Base-by-base conservation (phyloP, 2,113 vertebrate species). In the Sigmodon hispidus region DNA sequence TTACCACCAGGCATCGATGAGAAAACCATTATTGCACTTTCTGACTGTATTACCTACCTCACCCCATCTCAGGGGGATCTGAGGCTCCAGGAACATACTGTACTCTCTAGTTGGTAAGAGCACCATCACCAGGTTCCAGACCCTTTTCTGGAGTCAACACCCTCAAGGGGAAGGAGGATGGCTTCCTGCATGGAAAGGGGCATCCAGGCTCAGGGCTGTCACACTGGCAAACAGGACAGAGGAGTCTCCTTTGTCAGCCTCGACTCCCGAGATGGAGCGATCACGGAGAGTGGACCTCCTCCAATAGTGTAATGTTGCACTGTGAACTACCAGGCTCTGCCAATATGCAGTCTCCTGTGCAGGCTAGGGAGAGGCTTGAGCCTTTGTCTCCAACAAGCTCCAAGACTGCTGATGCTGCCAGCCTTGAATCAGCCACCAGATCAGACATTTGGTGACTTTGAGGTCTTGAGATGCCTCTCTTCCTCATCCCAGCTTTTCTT, bases 261-360 rank as follows among this genome's bases (percentile, higher is more conserved):
- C 10, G 2, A 31, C 7, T 87, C 69, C 69, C 48, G 31, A 67
- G 24, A 1, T 67, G 59, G 77, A 45, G 48, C 4, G 34, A 4
- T 43, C 17, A 3, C 3, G 7, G 19, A 16, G 10, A 86, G 7
- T n/a, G 9, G 26, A 3, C 24, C 67, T 79, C 81, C 63, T n/a
- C 77, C 13, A 29, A 50, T 36, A n/a, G n/a, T 11, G 31, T 0
- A 11, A 3, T 0, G 11, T 0, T 0, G 17, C 31, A n/a, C 16
- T 22, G 9, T 36, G 52, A 87, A 61, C 81, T 31, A 22, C 36
- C 16, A 61, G 50, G 13, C 22, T n/a, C 65, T 40, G 76, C 11
- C 69, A 5, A 43, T 1, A n/a, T 10, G 5, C 22, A 29, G 43
- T 75, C 57, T 69, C 69, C 63, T 17, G 76, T 8, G 52, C 70